Evolutionary conservation across 2,113 vertebrate species (phyloP), one percentile per base, ranked within the genome.

Genomic region (Phrynosoma platyrhinos): DNA sequence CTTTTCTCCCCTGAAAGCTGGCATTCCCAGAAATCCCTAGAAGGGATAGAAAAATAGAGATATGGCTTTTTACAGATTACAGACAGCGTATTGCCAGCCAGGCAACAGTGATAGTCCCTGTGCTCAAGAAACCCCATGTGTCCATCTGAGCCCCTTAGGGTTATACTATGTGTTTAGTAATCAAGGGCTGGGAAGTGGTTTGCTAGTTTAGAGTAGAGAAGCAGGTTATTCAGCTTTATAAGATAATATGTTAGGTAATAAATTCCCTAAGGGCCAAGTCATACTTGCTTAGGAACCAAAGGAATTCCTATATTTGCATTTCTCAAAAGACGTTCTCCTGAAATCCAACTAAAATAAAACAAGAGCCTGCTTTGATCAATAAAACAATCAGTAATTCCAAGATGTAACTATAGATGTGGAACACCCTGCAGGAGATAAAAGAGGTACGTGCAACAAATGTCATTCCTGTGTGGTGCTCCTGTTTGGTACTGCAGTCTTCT

Each of bases 221-320:
- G 69, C 69, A 81, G 79, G 71, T 82, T 62, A 74, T 82, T 64
- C 79, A 74, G 27, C 78, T 58, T 81, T 36, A 53, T 23, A 69
- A 86, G n/a, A 76, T 27, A 62, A 23, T 23, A n/a, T 18, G 66
- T n/a, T 52, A 9, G 75, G 18, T 53, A 86, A 81, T 25, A 18
- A 81, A 81, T 81, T 58, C 68, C 79, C 69, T 40, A 68, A 74
- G 72, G 25, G 69, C 23, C 52, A 62, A 62, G 32, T 58, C 47
- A 62, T 62, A 58, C 16, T 80, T 58, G 25, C 27, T 14, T 16
- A 25, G 55, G 20, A 36, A 85, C 47, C 27, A 36, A 58, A 80
- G 36, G 25, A 42, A 79, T n/a, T 74, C 68, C 23, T 87, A 21
- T 72, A 47, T 30, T 87, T 81, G 68, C 53, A 87, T 30, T 87